These are phyloP conservation scores for Drosophila paranaensis DNA, from an alignment of 2,888 invertebrate genomes.

Conservation along the genomic window DNA sequence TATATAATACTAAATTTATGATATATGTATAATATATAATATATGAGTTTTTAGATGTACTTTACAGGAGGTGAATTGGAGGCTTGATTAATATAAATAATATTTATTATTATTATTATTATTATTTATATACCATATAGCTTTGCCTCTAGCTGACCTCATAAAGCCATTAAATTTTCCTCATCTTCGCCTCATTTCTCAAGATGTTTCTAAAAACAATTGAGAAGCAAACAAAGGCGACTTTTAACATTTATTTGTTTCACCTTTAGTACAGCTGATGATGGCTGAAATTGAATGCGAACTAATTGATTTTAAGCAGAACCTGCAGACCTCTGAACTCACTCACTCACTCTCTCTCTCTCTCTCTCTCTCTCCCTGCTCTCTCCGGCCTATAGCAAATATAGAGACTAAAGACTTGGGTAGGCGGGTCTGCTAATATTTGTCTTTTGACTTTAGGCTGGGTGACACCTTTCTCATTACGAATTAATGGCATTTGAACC, in stretches of 20 bases:
- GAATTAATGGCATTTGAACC: constrained; percentile 77
- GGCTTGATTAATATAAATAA: too few relatives aligned
- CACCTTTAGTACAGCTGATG: constrained; percentile 65
- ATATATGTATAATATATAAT: too few relatives aligned
- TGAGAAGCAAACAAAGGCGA: neutral
- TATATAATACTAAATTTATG: too few relatives aligned
- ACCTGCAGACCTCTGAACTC: constrained; percentile 40
- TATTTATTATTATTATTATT: too few relatives aligned
- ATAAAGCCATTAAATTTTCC: neutral
- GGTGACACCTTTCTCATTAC: constrained; percentile 81
- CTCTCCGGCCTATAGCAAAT: neutral
- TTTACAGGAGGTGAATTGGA: too few relatives aligned
- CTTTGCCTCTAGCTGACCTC: neutral
- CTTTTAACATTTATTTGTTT: constrained; percentile 16
- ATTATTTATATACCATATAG: too few relatives aligned
- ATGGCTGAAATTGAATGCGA: constrained; percentile 45
- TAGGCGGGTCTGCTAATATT: constrained; percentile 74
- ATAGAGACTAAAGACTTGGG: constrained; percentile 4
- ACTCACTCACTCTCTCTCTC: neutral
- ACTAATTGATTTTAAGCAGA: constrained; percentile 82
- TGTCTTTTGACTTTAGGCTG: constrained; percentile 71
- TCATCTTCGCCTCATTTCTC: neutral
- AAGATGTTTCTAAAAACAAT: constrained; percentile 5
- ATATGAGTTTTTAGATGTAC: too few relatives aligned
- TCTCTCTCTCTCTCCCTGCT: neutral